phyloP scores from a whole-genome alignment of 2,113 vertebrate genomes.

The Vidua chalybeata region DNA sequence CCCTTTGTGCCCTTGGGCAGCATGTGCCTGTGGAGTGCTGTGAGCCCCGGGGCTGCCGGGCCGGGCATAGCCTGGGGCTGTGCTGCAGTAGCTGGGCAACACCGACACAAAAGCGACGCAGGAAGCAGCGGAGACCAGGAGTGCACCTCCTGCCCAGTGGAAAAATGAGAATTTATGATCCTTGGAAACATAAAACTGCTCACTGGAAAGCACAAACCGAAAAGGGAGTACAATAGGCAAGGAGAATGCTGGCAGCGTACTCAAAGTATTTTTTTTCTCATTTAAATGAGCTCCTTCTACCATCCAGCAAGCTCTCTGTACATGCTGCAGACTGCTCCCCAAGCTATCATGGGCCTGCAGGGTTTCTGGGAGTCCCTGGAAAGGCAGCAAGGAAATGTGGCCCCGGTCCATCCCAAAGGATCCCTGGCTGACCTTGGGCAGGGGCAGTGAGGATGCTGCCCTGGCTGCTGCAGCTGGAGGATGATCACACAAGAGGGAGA shows the following conservation, averaged over 20 bases:
- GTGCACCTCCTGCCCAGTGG: conserved; percentile 34
- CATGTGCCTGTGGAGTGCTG: background rate
- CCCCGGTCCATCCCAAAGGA: background rate
- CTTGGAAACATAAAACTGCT: conserved; percentile 57
- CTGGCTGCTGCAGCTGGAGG: background rate
- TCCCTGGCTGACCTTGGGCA: background rate
- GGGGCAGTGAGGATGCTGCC: background rate
- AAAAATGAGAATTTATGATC: conserved; percentile 67
- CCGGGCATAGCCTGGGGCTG: conserved; percentile 38
- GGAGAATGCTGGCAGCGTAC: conserved; percentile 26
- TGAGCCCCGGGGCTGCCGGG: background rate
- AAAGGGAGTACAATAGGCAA: conserved; percentile 48
- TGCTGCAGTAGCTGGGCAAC: conserved; percentile 57
- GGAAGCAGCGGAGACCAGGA: background rate
- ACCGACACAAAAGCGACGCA: conserved; percentile 13
- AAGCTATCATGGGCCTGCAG: rapidly evolving
- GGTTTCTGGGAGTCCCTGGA: background rate
- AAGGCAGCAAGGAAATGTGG: background rate
- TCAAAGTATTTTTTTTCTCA: conserved; percentile 20
- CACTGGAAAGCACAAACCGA: conserved; percentile 19
- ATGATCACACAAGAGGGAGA: background rate
- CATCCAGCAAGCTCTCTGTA: background rate
- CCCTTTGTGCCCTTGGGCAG: background rate
- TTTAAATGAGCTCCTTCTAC: conserved; percentile 38
- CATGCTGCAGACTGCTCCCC: background rate